These are phyloP conservation scores for Brachionus manjavacas DNA, from an alignment of 1,140 invertebrate species.

Conservation along the genomic window DNA sequence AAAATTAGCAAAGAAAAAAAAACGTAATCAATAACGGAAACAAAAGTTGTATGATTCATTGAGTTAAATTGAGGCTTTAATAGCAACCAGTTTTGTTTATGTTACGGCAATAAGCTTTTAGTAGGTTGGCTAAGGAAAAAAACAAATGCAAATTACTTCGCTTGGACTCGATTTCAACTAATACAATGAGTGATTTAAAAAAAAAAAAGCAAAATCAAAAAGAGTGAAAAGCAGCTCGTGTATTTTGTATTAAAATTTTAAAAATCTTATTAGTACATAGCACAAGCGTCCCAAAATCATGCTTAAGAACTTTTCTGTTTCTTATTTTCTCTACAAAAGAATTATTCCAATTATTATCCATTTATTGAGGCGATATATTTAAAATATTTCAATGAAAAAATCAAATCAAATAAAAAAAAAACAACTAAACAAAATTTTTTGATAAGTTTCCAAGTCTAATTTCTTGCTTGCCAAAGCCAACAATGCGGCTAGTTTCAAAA, in stretches of 20 bases:
- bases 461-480: neutral
- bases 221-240: neutral
- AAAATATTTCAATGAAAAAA: neutral
- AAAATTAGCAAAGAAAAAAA: neutral
- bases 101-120: neutral
- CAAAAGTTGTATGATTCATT: neutral
- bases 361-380: slow-evolving; percentile 29
- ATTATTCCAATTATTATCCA: slow-evolving; percentile 32
- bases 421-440: neutral
- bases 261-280: slow-evolving; percentile 29
- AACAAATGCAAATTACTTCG: neutral
- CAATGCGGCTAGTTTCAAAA: neutral
- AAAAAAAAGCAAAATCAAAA: neutral
- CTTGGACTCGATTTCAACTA: neutral
- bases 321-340: neutral
- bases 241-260: neutral
- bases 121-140: neutral
- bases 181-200: neutral
- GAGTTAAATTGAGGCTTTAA: neutral
- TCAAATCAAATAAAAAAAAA: neutral
- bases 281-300: slow-evolving; percentile 10
- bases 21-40: neutral
- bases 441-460: neutral
- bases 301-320: neutral
- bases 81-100: neutral